Evolutionary conservation across 1,140 invertebrate species (phyloP).

Genomic region (Lepidurus packardi): DNA sequence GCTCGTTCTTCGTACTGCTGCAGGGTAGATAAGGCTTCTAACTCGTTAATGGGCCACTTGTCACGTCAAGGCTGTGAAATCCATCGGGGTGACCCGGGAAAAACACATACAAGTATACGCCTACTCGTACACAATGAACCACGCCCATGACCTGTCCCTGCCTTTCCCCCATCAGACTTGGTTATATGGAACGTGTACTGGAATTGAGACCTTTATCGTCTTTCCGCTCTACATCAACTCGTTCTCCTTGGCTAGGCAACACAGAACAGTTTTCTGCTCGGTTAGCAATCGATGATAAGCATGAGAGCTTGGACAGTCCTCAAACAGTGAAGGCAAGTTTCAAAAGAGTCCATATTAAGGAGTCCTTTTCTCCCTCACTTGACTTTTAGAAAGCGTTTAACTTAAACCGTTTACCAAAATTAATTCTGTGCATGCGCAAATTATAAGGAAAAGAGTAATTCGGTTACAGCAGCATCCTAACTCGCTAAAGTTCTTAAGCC

Average conservation of each 20-base stretch:
- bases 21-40: constrained; percentile 13
- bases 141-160: background rate
- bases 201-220: constrained; percentile 19
- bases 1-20: constrained; percentile 10
- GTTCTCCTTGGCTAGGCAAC: constrained; percentile 1
- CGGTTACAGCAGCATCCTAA: background rate
- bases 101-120: background rate
- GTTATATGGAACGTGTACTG: background rate
- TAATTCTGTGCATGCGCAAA: background rate
- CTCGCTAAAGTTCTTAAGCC: background rate
- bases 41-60: constrained; percentile 21
- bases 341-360: background rate
- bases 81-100: background rate
- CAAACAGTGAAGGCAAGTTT: background rate
- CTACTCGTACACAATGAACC: background rate
- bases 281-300: constrained; percentile 21
- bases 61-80: constrained; percentile 15
- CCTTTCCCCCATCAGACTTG: background rate
- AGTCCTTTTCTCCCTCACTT: background rate
- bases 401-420: background rate
- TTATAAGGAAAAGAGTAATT: background rate
- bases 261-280: constrained; percentile 7
- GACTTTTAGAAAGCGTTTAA: background rate
- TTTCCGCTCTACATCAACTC: constrained; percentile 11
- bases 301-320: constrained; percentile 7